These are phyloP conservation scores for Cyprinodon tularosa DNA, from an alignment of 2,113 vertebrate species.

Conservation along the genomic window DNA sequence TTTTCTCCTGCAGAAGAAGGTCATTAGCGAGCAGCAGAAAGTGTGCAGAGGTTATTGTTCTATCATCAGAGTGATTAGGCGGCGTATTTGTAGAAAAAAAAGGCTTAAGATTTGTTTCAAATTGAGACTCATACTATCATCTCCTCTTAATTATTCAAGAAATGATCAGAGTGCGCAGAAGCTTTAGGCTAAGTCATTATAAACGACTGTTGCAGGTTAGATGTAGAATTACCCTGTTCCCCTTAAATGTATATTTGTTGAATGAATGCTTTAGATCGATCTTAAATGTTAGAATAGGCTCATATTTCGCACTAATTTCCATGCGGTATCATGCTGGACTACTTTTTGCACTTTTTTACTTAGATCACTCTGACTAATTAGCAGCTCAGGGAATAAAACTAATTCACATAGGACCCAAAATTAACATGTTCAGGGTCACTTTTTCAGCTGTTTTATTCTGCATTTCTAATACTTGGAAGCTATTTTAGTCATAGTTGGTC, in stretches of 20 bases:
- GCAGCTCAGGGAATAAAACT: slow-evolving; percentile 37
- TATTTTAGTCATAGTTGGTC: not conserved
- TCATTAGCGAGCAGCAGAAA: not conserved
- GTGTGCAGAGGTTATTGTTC: not conserved
- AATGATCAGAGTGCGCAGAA: too few species aligned
- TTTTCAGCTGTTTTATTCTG: not conserved
- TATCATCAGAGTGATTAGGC: too few species aligned
- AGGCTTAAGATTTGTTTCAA: not conserved
- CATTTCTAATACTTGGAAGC: slow-evolving; percentile 1
- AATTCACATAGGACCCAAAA: slow-evolving; percentile 20
- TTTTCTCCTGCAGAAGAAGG: not conserved
- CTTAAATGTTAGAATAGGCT: too few species aligned
- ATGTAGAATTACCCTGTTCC: too few species aligned
- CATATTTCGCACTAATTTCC: not conserved
- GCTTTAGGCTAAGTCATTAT: too few species aligned
- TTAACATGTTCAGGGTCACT: slow-evolving; percentile 22
- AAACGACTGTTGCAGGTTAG: too few species aligned
- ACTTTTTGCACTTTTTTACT: slow-evolving; percentile 20
- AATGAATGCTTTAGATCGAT: too few species aligned
- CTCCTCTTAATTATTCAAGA: not conserved
- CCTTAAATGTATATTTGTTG: too few species aligned
- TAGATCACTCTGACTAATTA: slow-evolving; percentile 28
- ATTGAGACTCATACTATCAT: not conserved
- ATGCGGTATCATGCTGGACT: slow-evolving; percentile 12
- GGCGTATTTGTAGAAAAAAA: not conserved